A percentile compares a stretch with the other conserved stretches of the same genome.
Conservation (phyloP, 2,888 invertebrate species). For the Dicyrtoma fusca region DNA sequence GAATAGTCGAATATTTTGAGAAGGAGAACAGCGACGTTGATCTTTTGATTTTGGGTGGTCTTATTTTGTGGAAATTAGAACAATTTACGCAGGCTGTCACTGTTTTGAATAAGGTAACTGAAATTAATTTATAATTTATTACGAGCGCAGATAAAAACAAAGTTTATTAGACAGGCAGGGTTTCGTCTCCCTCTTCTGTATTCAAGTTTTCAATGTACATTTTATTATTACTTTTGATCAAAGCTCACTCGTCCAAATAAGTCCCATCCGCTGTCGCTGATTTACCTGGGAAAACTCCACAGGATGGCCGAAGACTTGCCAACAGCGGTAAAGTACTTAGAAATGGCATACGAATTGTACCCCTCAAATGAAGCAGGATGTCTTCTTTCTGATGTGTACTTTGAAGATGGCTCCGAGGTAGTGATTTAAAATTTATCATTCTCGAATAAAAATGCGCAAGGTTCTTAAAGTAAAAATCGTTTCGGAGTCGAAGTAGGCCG, state of each 20-base stretch:
- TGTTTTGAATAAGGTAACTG: slow-evolving; percentile 14
- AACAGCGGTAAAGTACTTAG: slow-evolving; percentile 80
- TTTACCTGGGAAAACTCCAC: slow-evolving; percentile 45
- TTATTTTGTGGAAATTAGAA: slow-evolving; percentile 16
- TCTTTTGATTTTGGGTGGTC: not conserved
- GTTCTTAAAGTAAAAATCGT: not conserved
- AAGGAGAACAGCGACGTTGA: not conserved
- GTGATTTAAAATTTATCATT: too few species aligned
- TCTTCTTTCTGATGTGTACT: slow-evolving; percentile 76
- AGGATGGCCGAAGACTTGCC: slow-evolving; percentile 64
- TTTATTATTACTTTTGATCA: too few species aligned
- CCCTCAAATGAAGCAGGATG: slow-evolving; percentile 71
- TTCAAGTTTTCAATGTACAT: not conserved
- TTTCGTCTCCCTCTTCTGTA: too few species aligned
- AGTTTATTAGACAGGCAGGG: too few species aligned
- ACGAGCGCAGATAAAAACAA: too few species aligned
- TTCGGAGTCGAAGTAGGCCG: too few species aligned
- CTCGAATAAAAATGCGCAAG: too few species aligned
- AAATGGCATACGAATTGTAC: slow-evolving; percentile 79
- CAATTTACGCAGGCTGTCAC: not conserved
- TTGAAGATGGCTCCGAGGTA: slow-evolving; percentile 59
- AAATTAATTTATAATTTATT: too few species aligned
- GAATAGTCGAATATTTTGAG: not conserved
- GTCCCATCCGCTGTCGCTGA: slow-evolving; percentile 34
- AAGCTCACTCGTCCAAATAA: not conserved